Percentiles rank a stretch among this genome's conserved stretches.
These are phyloP conservation scores for Tipula vernalis DNA, from an alignment of 2,888 invertebrate species.

Conservation along the genomic window DNA sequence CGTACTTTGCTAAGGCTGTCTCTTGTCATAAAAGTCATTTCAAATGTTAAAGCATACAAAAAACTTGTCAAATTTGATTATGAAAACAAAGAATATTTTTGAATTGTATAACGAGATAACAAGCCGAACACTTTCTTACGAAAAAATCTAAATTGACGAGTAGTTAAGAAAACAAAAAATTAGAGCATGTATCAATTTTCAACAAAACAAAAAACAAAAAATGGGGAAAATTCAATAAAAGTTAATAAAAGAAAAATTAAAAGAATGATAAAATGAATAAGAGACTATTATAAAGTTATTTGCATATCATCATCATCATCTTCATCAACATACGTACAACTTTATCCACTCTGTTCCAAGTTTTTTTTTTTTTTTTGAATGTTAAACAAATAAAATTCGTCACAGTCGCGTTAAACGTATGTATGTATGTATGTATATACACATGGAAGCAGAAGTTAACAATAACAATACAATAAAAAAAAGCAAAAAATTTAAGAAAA, in stretches of 20 bases:
- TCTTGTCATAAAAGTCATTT: too few species aligned
- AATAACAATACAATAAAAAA: neutral
- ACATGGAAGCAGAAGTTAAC: neutral
- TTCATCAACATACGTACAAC: neutral
- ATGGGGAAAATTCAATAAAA: neutral
- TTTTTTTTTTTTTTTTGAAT: neutral
- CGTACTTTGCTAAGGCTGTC: too few species aligned
- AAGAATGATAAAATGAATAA: neutral
- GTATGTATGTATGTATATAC: neutral
- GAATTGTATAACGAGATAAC: too few species aligned
- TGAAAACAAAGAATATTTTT: too few species aligned
- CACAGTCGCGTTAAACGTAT: neutral
- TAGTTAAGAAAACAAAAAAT: neutral
- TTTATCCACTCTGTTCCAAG: neutral
- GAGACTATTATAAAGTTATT: slow-evolving; percentile 5
- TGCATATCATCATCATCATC: neutral
- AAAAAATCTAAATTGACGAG: neutral
- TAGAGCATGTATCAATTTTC: neutral
- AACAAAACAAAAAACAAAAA: neutral
- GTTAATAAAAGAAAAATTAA: neutral
- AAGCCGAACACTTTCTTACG: too few species aligned
- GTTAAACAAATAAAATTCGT: neutral
- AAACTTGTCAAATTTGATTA: too few species aligned
- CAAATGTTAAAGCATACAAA: too few species aligned
- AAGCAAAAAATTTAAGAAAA: neutral